These are phyloP conservation scores for Tenthredo notha DNA, from an alignment of 2,888 invertebrate species.

Conservation along the genomic window DNA sequence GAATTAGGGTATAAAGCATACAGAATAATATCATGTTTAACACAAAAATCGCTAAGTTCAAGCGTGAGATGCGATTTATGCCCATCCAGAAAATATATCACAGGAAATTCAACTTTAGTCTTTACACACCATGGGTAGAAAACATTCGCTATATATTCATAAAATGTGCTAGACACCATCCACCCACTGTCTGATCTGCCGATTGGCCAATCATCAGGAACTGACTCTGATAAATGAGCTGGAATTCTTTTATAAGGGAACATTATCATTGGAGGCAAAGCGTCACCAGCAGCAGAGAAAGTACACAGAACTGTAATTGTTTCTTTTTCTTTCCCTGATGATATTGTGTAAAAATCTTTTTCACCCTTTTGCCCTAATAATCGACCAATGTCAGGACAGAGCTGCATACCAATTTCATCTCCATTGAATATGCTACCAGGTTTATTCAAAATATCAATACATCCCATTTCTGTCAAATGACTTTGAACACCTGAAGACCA, in stretches of 20 bases:
- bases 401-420: not conserved
- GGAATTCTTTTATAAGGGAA: constrained; percentile 67
- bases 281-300: constrained; percentile 64
- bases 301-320: constrained; percentile 61
- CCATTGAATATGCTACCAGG: not conserved
- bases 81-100: constrained; percentile 66
- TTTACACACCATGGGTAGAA: constrained; percentile 66
- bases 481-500: not conserved
- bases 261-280: constrained; percentile 68
- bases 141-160: constrained; percentile 70
- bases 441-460: not conserved
- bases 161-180: constrained; percentile 72
- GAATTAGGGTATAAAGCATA: constrained; percentile 57
- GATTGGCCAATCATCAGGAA: constrained; percentile 64
- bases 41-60: constrained; percentile 61
- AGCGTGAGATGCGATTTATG: constrained; percentile 57
- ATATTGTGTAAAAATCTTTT: constrained; percentile 53
- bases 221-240: constrained; percentile 55
- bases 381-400: no score
- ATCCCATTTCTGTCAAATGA: not conserved
- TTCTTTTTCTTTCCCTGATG: constrained; percentile 62
- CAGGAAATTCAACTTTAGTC: constrained; percentile 64
- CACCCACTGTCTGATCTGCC: constrained; percentile 69
- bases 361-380: not conserved
- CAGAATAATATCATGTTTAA: constrained; percentile 63